Percentiles rank a stretch among this genome's conserved stretches.
Evolutionary conservation across 1,140 invertebrate genomes (phyloP).

Genomic region (Drosophila micromelanica): DNA sequence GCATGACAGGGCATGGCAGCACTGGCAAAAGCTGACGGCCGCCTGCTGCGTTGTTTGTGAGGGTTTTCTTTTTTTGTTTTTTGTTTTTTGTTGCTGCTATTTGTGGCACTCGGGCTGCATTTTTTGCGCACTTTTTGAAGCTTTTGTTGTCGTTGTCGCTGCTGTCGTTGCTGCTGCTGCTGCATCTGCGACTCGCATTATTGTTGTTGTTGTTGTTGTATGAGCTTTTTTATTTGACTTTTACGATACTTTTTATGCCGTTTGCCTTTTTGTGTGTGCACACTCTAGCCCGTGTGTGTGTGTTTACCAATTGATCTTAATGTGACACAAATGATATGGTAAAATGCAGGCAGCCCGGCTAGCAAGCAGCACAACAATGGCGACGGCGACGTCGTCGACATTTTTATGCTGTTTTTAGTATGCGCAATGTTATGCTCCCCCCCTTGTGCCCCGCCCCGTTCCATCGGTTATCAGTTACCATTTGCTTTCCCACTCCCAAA

Average conservation of each 20-base stretch:
- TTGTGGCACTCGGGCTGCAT: conserved; percentile 25
- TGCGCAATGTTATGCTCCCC: conserved; percentile 53
- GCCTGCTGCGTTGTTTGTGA: conserved; percentile 60
- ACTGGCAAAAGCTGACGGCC: conserved; percentile 67
- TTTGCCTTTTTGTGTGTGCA: conserved; percentile 65
- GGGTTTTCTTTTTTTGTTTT: conserved; percentile 32
- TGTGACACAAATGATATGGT: conserved; percentile 84
- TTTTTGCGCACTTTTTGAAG: conserved; percentile 76
- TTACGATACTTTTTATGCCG: conserved; percentile 77
- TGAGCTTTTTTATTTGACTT: conserved; percentile 64
- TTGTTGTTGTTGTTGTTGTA: conserved; percentile 40
- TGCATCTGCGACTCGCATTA: conserved; percentile 37
- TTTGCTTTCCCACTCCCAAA: conserved; percentile 1
- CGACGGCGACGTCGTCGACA: conserved; percentile 60
- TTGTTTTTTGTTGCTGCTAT: conserved; percentile 20
- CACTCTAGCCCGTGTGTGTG: conserved; percentile 27
- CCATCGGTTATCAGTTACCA: conserved; percentile 1
- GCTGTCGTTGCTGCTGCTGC: not conserved
- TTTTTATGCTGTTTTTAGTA: conserved; percentile 74
- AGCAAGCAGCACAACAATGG: conserved; percentile 55
- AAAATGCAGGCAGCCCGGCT: conserved; percentile 70
- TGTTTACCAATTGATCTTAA: conserved; percentile 84
- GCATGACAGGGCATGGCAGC: conserved; percentile 49
- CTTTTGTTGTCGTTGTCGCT: conserved; percentile 60
- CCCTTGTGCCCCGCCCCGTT: not conserved